Evolutionary conservation across 2,888 invertebrate species (phyloP).

Genomic region (Molorchus minor): DNA sequence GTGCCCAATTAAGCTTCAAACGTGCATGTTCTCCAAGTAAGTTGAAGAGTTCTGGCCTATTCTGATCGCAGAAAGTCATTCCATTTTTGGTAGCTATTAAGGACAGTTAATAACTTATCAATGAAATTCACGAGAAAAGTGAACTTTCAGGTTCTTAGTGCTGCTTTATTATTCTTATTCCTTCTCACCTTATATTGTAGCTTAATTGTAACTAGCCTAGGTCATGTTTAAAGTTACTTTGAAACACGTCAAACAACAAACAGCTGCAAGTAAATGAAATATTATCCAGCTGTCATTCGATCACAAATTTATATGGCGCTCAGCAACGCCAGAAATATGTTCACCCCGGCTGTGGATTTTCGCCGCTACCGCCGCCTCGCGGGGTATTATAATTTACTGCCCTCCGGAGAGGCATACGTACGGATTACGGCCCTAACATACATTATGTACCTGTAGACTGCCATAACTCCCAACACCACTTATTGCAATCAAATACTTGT

Average conservation of each 20-base stretch:
- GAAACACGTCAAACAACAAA: too few species aligned
- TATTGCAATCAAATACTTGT: constrained; percentile 49
- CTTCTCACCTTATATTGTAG: too few species aligned
- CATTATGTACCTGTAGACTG: constrained; percentile 49
- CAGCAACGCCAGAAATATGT: constrained; percentile 29
- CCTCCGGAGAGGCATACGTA: constrained; percentile 46
- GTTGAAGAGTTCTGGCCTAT: constrained; percentile 1
- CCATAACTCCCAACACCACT: constrained; percentile 50
- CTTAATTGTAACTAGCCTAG: too few species aligned
- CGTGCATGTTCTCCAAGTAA: background rate
- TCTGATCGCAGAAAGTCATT: background rate
- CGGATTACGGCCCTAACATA: constrained; percentile 50
- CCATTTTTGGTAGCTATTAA: constrained; percentile 3
- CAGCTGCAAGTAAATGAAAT: too few species aligned
- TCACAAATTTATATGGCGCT: constrained; percentile 42
- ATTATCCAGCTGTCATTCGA: constrained; percentile 19
- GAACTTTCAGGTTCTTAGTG: too few species aligned
- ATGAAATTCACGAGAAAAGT: too few species aligned
- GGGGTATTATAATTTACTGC: constrained; percentile 49
- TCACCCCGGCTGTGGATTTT: constrained; percentile 12
- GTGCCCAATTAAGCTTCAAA: background rate
- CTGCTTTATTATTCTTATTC: too few species aligned
- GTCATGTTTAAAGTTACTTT: too few species aligned
- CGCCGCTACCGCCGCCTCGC: constrained; percentile 28
- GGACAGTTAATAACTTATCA: too few species aligned